Evolutionary conservation across 2,797 vertebrate genomes (phyloP).

Genomic region (Saguinus oedipus): DNA sequence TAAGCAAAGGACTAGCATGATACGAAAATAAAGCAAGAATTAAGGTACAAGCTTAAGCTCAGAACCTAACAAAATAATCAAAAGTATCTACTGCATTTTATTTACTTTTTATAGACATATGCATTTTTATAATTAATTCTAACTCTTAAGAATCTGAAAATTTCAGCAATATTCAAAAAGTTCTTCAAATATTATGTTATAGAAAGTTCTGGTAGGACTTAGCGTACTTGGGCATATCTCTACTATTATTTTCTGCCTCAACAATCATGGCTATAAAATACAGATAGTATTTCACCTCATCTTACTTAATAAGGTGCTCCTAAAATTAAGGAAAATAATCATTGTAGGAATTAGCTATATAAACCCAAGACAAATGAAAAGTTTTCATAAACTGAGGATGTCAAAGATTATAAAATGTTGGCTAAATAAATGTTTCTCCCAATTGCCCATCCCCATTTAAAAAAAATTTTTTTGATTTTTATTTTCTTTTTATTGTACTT

Average conservation of each 20-base stretch:
- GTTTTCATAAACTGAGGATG: constrained; percentile 3
- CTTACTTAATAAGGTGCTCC: constrained; percentile 46
- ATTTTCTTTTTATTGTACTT: too few relatives aligned
- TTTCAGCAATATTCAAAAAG: constrained; percentile 36
- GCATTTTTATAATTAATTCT: constrained; percentile 33
- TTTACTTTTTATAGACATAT: not conserved
- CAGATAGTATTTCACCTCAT: not conserved
- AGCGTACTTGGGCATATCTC: not conserved
- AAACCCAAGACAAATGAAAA: constrained; percentile 42
- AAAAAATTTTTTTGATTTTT: too few relatives aligned
- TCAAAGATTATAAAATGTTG: not conserved
- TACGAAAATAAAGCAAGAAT: constrained; percentile 83
- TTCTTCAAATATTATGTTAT: constrained; percentile 1
- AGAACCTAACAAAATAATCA: constrained; percentile 55
- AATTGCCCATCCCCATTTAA: not conserved
- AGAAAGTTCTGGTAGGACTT: not conserved
- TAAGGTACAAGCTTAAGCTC: constrained; percentile 77
- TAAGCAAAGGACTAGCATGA: constrained; percentile 86
- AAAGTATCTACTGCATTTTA: constrained; percentile 23
- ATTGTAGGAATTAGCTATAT: not conserved
- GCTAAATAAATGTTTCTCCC: not conserved
- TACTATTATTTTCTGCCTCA: constrained; percentile 34
- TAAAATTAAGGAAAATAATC: constrained; percentile 30
- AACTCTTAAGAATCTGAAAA: constrained; percentile 37
- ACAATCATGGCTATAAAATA: constrained; percentile 28